These are phyloP conservation scores for Apostichopus californicus DNA, from an alignment of 35 echinoderm and acorn worm species.

Conservation along the genomic window DNA sequence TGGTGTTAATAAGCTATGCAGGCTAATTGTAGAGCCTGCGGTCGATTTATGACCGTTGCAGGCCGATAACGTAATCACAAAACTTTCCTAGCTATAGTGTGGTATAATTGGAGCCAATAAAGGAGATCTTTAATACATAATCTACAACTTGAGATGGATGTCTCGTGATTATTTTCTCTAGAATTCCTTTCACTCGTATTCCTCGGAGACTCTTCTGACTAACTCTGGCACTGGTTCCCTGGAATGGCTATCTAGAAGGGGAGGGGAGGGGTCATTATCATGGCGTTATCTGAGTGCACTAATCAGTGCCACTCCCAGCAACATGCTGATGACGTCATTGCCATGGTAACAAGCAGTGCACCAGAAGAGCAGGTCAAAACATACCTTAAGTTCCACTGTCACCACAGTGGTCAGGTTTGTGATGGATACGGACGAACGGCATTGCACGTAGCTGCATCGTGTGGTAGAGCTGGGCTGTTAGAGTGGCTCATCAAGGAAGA, in stretches of 20 bases:
- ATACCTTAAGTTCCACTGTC: constrained; percentile 56
- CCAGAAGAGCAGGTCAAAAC: constrained; percentile 74
- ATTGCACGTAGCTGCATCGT: constrained; percentile 88
- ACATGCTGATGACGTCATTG: constrained; percentile 75
- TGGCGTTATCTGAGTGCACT: constrained; percentile 69
- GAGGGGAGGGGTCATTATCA: neutral
- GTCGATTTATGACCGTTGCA: too few relatives aligned
- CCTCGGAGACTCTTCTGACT: constrained; percentile 4
- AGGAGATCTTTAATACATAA: too few relatives aligned
- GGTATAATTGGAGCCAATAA: too few relatives aligned
- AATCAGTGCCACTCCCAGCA: constrained; percentile 69
- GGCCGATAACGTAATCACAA: too few relatives aligned
- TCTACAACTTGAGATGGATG: too few relatives aligned
- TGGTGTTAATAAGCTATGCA: too few relatives aligned
- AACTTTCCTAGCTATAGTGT: too few relatives aligned
- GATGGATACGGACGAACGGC: constrained; percentile 73
- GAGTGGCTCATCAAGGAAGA: constrained; percentile 78
- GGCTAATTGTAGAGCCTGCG: too few relatives aligned
- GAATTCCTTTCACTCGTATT: constrained; percentile 1
- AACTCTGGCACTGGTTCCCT: constrained; percentile 22
- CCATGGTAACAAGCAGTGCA: constrained; percentile 78
- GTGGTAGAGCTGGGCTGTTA: constrained; percentile 75
- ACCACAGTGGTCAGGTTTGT: constrained; percentile 63
- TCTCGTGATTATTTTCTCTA: neutral
- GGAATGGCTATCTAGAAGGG: neutral